Base-by-base conservation (phyloP, 2,888 invertebrate genomes). In the Adela reaumurella region DNA sequence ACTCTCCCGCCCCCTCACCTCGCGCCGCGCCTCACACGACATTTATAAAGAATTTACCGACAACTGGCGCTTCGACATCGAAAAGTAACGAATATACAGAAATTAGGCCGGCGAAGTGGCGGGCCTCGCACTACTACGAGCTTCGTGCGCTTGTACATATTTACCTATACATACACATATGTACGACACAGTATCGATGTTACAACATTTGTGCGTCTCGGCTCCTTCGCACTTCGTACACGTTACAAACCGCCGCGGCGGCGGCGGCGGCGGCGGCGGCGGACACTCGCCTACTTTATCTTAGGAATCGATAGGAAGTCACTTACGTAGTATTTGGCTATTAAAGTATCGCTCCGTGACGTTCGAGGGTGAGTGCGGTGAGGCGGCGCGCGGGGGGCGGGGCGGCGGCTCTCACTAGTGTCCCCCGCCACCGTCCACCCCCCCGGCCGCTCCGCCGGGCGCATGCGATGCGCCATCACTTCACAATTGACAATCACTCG, bases 231-330 rank as follows among this genome's bases (percentile, higher is more conserved):
- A 43, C 49, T 42, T 35, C 35, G 44, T 18, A 42, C 43, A 49
- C 43, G 17, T n/a, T n/a, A n/a, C n/a, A n/a, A n/a, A n/a, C n/a
- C n/a, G 43, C 50, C 49, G 47, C 54, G 58, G 56, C 62, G 61
- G 57, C 58, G 57, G 57, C n/a, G n/a, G 50, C 43, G 17, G 43
- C 50, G 48, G 47, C 54, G 58, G 56, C 62, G 61, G 57, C 58
- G 57, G 57, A 55, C 55, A 60, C 64, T 62, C 65, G n/a, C 63
- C 61, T 65, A 59, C 63, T 67, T n/a, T 67, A 68, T 63, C 72
- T 70, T 72, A 73, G 68, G 68, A 69, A 70, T 69, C 72, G 70
- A 73, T 70, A 74, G 76, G 77, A 74, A 74, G 74, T 76, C 74
- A 69, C 74, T 35, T 35, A 35, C 35, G 14, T 35, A 35, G 14